Evolutionary conservation across 2,113 vertebrate species (phyloP).

Genomic region (Gallinago paraguaiae): DNA sequence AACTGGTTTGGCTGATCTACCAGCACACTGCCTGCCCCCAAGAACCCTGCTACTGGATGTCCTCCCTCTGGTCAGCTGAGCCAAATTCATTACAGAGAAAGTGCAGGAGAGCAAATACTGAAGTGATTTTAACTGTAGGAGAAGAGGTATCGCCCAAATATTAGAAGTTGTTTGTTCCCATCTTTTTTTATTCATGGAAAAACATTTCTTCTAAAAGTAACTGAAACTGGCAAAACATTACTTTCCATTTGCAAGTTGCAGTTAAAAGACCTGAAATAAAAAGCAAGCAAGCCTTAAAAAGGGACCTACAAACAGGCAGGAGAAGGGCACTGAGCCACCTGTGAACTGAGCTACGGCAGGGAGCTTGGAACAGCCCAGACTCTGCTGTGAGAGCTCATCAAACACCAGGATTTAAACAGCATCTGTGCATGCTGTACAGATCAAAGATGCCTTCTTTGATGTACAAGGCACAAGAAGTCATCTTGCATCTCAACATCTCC

Average conservation of each 20-base stretch:
- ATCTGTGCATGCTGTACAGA: background rate
- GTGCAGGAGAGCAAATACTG: background rate
- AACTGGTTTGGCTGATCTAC: background rate
- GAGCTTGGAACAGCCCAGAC: background rate
- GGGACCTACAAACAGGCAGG: background rate
- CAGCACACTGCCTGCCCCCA: background rate
- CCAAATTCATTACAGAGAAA: background rate
- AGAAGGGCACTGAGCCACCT: background rate
- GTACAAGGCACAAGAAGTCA: background rate
- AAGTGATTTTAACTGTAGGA: too few species aligned
- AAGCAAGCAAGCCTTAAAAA: background rate
- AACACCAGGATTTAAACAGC: background rate
- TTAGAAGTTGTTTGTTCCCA: background rate
- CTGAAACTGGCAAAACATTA: background rate
- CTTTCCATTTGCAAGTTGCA: background rate
- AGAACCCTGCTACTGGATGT: background rate
- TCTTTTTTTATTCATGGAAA: background rate
- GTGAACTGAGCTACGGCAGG: fast-evolving
- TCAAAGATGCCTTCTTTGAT: background rate
- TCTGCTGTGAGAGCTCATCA: background rate
- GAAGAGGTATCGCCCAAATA: background rate
- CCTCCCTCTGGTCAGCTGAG: background rate
- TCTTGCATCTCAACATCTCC: background rate
- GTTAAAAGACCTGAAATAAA: background rate
- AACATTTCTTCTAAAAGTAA: too few species aligned